Evolutionary conservation across 1,140 invertebrate genomes (phyloP), one percentile per base, ranked within the genome.

Genomic region (Meloidogyne hapla): DNA sequence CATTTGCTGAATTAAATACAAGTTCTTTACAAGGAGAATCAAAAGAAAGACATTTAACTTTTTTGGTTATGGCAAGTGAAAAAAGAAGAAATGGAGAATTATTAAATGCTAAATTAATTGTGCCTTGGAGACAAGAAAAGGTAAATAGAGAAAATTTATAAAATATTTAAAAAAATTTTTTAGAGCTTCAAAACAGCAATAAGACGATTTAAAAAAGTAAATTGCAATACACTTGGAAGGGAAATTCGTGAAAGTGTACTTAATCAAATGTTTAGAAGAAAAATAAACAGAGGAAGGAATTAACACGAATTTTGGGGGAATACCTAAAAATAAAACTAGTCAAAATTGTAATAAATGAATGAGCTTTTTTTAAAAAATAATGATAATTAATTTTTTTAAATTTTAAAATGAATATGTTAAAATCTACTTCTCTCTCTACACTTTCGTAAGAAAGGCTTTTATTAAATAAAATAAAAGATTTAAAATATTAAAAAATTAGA

Each of bases 131-230:
- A 63, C 81, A 87, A 61, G 81, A 81, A 40, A 83, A 84, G 66
- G 79, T 80, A 45, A n/a, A 56, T n/a, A 15, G 18, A 48, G 23
- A 33, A 42, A 77, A 23, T 62, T 13, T 18, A 21, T 18, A 23
- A 40, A 67, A 72, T 45, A 18, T n/a, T 18, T 12, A 25, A 67
- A 77, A 45, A n/a, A 2, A 69, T 38, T 76, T 56, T 18, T 74
- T 65, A 85, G 84, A 74, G 62, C 9, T 86, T 86, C 78, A 86
- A 86, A 80, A 78, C 74, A 38, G 86, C 85, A n/a, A 80, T 87
- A 23, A 75, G 84, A 62, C 79, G 77, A 70, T 87, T 86, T 75
- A 74, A 77, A 33, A 79, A 83, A 61, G 76, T 86, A 18, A 81
- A 86, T 70, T 86, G 85, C 72, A 82, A 79, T 40, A 80, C 83